phyloP scores from a whole-genome alignment of 2,113 vertebrate genomes.

The Psittacara wagleri region DNA sequence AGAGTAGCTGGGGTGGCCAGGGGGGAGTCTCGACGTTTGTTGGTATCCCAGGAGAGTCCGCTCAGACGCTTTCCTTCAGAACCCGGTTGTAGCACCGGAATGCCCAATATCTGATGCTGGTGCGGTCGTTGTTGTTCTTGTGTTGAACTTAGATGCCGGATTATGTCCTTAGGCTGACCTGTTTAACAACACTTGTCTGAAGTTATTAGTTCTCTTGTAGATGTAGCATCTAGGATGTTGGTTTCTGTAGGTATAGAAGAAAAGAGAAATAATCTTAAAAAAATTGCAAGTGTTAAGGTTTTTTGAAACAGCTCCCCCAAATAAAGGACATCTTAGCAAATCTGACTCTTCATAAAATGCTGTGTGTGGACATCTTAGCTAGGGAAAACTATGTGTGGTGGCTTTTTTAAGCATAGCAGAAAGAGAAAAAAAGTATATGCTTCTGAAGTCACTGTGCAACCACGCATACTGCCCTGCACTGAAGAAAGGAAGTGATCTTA shows the following conservation, averaged over 20 bases:
- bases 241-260: neutral
- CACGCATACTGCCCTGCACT: accelerated
- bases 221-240: neutral
- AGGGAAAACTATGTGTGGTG: neutral
- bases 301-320: neutral
- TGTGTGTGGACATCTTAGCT: too few relatives aligned
- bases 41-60: accelerated
- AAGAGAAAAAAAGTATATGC: neutral
- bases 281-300: neutral
- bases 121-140: neutral
- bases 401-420: neutral
- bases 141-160: neutral
- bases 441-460: neutral
- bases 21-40: neutral
- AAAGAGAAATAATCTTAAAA: neutral
- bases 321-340: neutral
- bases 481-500: neutral
- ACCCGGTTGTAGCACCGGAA: neutral
- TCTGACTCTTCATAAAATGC: neutral
- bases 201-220: neutral
- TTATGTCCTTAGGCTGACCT: neutral
- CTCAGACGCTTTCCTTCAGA: neutral
- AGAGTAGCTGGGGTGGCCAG: accelerated
- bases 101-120: accelerated
- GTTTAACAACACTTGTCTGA: neutral